These are phyloP conservation scores for Cataglyphis rosenhaueri DNA, from an alignment of 2,888 invertebrate species.

Conservation along the genomic window DNA sequence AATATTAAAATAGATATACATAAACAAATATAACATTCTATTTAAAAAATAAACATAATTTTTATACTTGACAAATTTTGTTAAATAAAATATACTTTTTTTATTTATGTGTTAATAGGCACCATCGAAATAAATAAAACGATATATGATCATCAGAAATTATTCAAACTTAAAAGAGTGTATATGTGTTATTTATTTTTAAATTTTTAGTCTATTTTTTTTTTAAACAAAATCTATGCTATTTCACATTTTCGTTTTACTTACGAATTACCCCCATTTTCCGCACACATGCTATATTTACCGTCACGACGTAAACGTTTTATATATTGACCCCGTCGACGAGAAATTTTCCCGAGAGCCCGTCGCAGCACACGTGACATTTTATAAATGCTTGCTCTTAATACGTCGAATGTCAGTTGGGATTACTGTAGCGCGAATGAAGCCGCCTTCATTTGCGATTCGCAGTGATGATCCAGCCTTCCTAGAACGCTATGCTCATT, in stretches of 20 bases:
- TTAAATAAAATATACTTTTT: background rate
- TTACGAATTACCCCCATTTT: background rate
- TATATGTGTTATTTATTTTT: too few relatives aligned
- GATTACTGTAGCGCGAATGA: constrained; percentile 15
- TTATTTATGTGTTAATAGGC: background rate
- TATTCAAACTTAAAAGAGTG: background rate
- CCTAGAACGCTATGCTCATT: constrained; percentile 36
- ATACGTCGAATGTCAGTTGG: background rate
- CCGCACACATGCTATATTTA: background rate
- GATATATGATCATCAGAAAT: background rate
- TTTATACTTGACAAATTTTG: background rate
- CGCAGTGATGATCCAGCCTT: constrained; percentile 24
- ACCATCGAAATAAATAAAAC: too few relatives aligned
- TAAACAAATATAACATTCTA: background rate
- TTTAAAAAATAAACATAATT: background rate
- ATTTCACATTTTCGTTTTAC: background rate
- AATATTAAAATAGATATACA: background rate
- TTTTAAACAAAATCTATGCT: background rate
- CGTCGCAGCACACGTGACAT: background rate
- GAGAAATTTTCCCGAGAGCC: constrained; percentile 17
- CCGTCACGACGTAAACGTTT: background rate
- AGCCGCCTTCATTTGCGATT: constrained; percentile 31
- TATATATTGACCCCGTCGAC: background rate
- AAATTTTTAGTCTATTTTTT: background rate
- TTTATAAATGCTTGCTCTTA: constrained; percentile 18